phyloP scores from a whole-genome alignment of 2,113 vertebrate species.

The Leptobrachium leishanense region DNA sequence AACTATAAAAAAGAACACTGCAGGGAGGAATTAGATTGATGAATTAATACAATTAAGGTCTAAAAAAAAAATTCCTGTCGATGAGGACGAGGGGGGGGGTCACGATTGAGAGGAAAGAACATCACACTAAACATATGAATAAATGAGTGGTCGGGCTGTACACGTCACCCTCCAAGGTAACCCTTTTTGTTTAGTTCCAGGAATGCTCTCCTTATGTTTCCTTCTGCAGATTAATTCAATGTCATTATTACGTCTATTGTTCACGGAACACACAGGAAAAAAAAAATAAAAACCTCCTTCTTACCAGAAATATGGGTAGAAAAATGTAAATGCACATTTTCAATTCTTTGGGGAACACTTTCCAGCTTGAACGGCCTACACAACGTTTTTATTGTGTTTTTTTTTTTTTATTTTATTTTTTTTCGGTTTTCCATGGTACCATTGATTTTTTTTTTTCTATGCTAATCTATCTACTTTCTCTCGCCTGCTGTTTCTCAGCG shows the following conservation, averaged over 20 bases:
- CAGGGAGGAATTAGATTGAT: too few species aligned
- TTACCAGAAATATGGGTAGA: conserved; percentile 46
- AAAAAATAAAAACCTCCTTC: conserved; percentile 35
- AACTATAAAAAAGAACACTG: too few species aligned
- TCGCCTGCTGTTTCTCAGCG: conserved; percentile 22
- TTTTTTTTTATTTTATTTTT: conserved; percentile 15
- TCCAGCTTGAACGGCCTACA: conserved; percentile 15
- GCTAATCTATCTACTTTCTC: conserved; percentile 5
- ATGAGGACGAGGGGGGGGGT: neutral
- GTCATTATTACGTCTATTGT: conserved; percentile 40
- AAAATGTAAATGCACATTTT: conserved; percentile 35
- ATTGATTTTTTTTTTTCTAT: conserved; percentile 35
- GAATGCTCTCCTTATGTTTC: conserved; percentile 38
- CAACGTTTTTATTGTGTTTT: conserved; percentile 13
- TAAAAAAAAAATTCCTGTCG: neutral
- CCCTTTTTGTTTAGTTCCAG: conserved; percentile 44
- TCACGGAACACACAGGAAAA: conserved; percentile 33
- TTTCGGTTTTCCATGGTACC: conserved; percentile 6
- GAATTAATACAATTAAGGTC: neutral
- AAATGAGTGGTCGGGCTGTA: conserved; percentile 3
- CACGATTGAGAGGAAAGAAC: neutral
- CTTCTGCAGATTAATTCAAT: conserved; percentile 39
- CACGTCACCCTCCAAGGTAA: conserved; percentile 15
- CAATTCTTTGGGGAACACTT: conserved; percentile 37
- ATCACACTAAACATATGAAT: conserved; percentile 7